Conservation (phyloP, 2,797 vertebrate species). For the Ceryle rudis region DNA sequence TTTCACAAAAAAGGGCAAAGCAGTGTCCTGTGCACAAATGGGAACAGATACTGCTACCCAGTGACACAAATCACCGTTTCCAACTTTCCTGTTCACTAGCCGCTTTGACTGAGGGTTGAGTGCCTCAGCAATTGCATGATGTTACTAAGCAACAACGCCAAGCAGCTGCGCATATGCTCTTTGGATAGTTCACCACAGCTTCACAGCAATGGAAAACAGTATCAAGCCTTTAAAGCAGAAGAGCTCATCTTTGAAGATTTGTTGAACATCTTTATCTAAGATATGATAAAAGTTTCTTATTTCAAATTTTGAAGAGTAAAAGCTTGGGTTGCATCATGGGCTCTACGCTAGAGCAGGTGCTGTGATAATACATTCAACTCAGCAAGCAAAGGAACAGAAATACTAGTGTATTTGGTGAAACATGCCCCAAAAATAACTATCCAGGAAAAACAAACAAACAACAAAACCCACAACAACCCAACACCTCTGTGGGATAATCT, state of each 20-base stretch:
- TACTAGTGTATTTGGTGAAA: background rate
- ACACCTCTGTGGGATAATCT: accelerated
- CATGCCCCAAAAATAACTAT: background rate
- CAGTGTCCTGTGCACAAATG: accelerated
- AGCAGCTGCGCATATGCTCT: background rate
- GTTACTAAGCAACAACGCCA: background rate
- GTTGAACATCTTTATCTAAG: background rate
- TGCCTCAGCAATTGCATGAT: background rate
- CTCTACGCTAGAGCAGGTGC: background rate
- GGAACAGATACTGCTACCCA: background rate
- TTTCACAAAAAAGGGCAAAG: background rate
- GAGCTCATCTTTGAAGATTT: background rate
- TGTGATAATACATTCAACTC: background rate
- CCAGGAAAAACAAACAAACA: background rate
- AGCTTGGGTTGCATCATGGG: background rate
- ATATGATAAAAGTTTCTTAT: background rate
- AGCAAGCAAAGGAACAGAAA: background rate
- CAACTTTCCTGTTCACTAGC: background rate
- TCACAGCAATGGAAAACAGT: background rate
- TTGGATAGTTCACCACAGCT: background rate
- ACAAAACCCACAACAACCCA: no score
- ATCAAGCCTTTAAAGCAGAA: background rate
- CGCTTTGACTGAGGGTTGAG: background rate
- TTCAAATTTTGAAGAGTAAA: background rate
- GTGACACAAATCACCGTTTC: background rate